Conservation (phyloP, 92 coral and sea anemone genomes). For the Chrysogorgia sp. region DNA sequence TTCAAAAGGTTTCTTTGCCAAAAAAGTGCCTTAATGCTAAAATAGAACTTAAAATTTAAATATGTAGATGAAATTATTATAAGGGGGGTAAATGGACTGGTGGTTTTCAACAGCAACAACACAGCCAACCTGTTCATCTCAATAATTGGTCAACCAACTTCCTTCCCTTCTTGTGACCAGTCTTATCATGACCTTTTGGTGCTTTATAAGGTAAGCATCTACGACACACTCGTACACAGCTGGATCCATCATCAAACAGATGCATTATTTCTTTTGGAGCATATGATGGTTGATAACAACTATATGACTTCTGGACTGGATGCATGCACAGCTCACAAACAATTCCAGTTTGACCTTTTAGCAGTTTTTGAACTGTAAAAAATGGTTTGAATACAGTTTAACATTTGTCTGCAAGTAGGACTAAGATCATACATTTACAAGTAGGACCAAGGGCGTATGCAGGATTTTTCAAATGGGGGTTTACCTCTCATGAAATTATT, state of each 20-base stretch:
- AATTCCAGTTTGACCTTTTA: constrained; percentile 33
- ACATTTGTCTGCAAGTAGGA: too few relatives aligned
- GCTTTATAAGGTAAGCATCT: constrained; percentile 39
- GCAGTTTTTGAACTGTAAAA: constrained; percentile 19
- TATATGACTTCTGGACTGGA: constrained; percentile 39
- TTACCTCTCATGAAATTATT: too few relatives aligned
- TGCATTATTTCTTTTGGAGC: constrained; percentile 44
- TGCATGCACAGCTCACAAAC: constrained; percentile 44
- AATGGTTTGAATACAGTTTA: too few relatives aligned
- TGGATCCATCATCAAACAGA: constrained; percentile 40
- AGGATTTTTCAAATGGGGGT: too few relatives aligned
- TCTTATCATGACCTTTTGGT: constrained; percentile 27
- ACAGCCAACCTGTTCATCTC: background rate
- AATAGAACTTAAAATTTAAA: too few relatives aligned
- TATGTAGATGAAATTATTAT: too few relatives aligned
- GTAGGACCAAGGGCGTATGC: too few relatives aligned
- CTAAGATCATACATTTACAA: too few relatives aligned
- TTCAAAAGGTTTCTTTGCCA: too few relatives aligned
- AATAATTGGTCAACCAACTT: background rate
- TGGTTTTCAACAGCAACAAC: too few relatives aligned
- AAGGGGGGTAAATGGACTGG: too few relatives aligned
- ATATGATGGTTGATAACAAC: constrained; percentile 25
- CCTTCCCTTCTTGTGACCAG: constrained; percentile 11
- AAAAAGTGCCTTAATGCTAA: too few relatives aligned
- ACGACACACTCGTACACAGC: constrained; percentile 40